Evolutionary conservation across 1,140 invertebrate genomes (phyloP), one percentile per base, ranked within the genome.

Genomic region (Drosophila truncata): DNA sequence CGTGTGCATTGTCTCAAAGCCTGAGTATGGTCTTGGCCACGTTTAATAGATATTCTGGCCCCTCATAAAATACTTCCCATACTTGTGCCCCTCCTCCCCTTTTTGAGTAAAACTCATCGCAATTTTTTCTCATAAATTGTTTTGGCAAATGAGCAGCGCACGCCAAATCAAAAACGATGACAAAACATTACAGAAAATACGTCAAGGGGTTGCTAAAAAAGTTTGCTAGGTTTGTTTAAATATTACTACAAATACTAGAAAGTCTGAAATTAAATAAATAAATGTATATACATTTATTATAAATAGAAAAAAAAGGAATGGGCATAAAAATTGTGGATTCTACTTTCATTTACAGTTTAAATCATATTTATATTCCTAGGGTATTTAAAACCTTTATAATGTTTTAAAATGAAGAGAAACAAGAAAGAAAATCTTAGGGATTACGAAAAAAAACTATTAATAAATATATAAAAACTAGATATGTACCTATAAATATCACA

Each of bases 71-170:
- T 54, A 54, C 31, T 23, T 23, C 8, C 44, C 33, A 47, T 54
- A 23, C 31, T 27, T 10, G n/a, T 49, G 10, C n/a, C 13, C 55
- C 46, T 3, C 47, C 44, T 18, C 27, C 47, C 16, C 13, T 44
- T 29, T 44, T 29, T 41, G 31, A n/a, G n/a, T n/a, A 55, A 29
- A 37, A 39, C 41, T 35, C 57, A 59, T 69, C 29, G 52, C 73
- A 69, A 62, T 78, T 62, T 49, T 78, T 70, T 69, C 69, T 72
- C 84, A 82, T 87, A 87, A 87, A 88, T 83, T 79, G 75, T 37
- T 72, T 55, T 63, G 64, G 64, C 67, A 83, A 87, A 87, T 78
- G 80, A 87, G 69, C 65, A 88, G 73, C 79, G 79, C 79, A 78
- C 77, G 80, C 77, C 77, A 71, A 83, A 71, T 80, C 76, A 66